Evolutionary conservation across 2,113 vertebrate species (phyloP).

Genomic region (Balaenoptera acutorostrata): DNA sequence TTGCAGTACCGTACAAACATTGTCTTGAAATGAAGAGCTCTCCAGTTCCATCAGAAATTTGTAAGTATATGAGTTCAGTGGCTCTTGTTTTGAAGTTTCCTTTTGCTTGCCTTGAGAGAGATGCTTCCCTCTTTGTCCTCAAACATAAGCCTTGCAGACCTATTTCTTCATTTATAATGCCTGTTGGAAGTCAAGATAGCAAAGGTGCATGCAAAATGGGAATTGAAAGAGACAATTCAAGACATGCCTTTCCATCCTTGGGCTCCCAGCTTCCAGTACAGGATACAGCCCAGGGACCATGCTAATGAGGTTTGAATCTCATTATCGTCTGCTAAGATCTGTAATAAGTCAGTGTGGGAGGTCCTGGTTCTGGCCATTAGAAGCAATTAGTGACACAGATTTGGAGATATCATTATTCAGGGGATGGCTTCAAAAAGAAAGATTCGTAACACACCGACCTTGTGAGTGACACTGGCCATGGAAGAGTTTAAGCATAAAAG

Average conservation of each 20-base stretch:
- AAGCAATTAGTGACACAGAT: not conserved
- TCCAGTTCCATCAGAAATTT: not conserved
- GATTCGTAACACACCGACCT: not conserved
- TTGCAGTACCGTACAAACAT: not conserved
- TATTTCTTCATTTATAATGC: not conserved
- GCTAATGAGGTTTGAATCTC: not conserved
- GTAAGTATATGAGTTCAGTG: not conserved
- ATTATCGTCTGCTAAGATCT: not conserved
- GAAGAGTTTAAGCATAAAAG: not conserved
- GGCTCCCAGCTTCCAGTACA: not conserved
- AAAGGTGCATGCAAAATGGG: not conserved
- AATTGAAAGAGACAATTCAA: not conserved
- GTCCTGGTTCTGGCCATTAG: not conserved
- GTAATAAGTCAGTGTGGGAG: not conserved
- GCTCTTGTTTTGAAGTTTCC: not conserved
- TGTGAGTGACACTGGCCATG: not conserved
- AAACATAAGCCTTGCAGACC: not conserved
- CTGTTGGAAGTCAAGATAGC: not conserved
- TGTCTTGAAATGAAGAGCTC: conserved; percentile 18
- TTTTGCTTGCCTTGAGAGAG: not conserved
- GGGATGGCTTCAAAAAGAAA: not conserved
- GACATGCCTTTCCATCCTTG: not conserved
- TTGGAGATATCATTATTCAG: not conserved
- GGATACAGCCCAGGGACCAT: not conserved
- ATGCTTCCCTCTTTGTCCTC: not conserved